These are phyloP conservation scores for Formicarius rufipectus DNA, from an alignment of 2,113 vertebrate genomes.

Conservation along the genomic window DNA sequence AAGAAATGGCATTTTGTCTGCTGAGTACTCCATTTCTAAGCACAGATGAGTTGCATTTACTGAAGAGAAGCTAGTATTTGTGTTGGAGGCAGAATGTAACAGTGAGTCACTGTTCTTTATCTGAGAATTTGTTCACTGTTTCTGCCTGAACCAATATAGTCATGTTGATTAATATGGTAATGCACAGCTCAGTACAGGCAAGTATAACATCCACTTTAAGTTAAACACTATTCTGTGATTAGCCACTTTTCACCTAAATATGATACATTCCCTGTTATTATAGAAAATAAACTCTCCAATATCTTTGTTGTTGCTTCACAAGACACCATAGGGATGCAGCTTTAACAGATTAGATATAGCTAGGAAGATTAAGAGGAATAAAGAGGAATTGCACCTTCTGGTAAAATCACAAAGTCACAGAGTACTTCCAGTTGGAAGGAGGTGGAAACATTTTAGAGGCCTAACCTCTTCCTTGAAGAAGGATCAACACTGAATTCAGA, in stretches of 20 bases:
- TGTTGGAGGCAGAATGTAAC: background rate
- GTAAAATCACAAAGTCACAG: background rate
- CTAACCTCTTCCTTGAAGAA: background rate
- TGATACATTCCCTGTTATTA: background rate
- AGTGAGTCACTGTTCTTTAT: background rate
- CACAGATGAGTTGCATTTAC: background rate
- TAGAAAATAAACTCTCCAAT: background rate
- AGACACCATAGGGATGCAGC: background rate
- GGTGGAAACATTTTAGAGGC: background rate
- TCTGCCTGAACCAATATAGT: background rate
- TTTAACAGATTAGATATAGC: background rate
- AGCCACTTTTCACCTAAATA: background rate
- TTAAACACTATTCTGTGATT: background rate
- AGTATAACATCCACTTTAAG: background rate
- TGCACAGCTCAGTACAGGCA: background rate
- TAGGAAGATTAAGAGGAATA: background rate
- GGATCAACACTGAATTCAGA: background rate
- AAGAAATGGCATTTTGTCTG: background rate
- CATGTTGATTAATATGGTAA: background rate
- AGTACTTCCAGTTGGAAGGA: background rate
- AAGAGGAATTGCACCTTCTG: background rate
- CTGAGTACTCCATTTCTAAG: background rate
- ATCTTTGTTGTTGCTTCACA: background rate
- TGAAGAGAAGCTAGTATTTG: background rate
- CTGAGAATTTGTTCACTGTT: background rate